Evolutionary conservation across 2,888 invertebrate species (phyloP).

Genomic region (Lithophane ornitopus): DNA sequence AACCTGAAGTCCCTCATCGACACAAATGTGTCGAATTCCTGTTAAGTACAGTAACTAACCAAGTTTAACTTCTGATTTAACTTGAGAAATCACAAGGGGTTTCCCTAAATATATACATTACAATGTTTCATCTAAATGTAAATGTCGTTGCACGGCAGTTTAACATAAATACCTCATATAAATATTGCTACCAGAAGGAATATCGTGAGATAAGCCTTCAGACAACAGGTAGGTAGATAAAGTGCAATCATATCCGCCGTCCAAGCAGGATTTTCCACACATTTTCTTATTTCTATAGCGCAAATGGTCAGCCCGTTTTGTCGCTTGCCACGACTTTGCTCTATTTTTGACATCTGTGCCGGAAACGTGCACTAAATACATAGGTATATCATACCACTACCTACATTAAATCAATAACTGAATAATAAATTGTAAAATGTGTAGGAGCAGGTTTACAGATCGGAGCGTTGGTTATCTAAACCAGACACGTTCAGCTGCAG

Average conservation of each 20-base stretch:
- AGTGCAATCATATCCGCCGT: conserved; percentile 11
- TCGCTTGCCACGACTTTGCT: background rate
- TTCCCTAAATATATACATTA: conserved; percentile 10
- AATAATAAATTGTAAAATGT: conserved; percentile 22
- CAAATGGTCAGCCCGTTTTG: background rate
- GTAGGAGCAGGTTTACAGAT: conserved; percentile 6
- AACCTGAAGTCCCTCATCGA: conserved; percentile 27
- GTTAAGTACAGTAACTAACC: conserved; percentile 25
- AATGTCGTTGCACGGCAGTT: conserved; percentile 26
- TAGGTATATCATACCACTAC: background rate
- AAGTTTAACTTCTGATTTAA: conserved; percentile 30
- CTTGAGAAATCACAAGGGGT: conserved; percentile 16
- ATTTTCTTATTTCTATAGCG: conserved; percentile 30
- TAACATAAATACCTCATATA: conserved; percentile 18
- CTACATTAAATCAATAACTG: conserved; percentile 28
- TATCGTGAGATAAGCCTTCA: conserved; percentile 15
- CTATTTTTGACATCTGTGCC: conserved; percentile 26
- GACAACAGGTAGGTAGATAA: conserved; percentile 23
- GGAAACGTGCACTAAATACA: background rate
- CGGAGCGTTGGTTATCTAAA: conserved; percentile 5
- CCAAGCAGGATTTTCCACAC: conserved; percentile 3
- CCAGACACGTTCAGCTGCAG: conserved; percentile 1
- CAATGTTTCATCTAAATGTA: conserved; percentile 34
- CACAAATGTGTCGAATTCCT: conserved; percentile 30
- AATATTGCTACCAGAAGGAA: conserved; percentile 29